phyloP scores from a whole-genome alignment of 2,113 vertebrate species.

The Labrus mixtus region DNA sequence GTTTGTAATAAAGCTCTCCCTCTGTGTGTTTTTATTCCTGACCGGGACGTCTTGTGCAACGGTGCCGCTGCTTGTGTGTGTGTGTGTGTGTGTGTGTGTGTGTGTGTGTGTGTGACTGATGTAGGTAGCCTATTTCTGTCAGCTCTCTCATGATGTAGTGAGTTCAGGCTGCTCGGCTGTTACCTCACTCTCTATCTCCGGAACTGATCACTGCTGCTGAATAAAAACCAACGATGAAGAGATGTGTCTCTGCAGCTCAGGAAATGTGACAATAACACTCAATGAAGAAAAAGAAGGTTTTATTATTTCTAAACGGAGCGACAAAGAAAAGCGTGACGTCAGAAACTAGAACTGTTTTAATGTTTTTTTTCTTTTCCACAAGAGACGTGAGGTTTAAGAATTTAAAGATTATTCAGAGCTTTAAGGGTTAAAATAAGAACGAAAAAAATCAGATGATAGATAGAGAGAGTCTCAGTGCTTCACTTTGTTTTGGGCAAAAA shows the following conservation, averaged over 20 bases:
- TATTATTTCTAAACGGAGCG: not conserved
- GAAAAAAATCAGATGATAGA: too few species aligned
- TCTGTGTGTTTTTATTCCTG: constrained; percentile 24
- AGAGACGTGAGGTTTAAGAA: too few species aligned
- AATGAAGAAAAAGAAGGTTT: too few species aligned
- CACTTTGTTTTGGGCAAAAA: constrained; percentile 4
- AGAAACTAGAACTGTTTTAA: too few species aligned
- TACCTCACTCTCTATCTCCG: constrained; percentile 51
- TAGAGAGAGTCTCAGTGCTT: too few species aligned
- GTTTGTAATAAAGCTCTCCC: constrained; percentile 27
- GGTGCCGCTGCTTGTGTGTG: constrained; percentile 20
- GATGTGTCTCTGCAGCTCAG: not conserved
- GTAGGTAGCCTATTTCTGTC: constrained; percentile 69
- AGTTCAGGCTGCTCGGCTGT: constrained; percentile 38
- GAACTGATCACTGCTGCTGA: constrained; percentile 20
- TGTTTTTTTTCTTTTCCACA: too few species aligned
- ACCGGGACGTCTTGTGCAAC: constrained; percentile 38
- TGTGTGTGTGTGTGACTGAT: constrained; percentile 54
- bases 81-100: constrained; percentile 31
- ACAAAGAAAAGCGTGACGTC: not conserved
- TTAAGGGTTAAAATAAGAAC: too few species aligned
- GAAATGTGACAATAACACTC: not conserved
- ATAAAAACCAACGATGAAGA: constrained; percentile 2
- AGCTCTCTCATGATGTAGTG: constrained; percentile 60
- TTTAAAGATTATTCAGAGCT: too few species aligned